These are phyloP conservation scores for Magallana angulata DNA, from an alignment of 1,140 invertebrate species.

Conservation along the genomic window DNA sequence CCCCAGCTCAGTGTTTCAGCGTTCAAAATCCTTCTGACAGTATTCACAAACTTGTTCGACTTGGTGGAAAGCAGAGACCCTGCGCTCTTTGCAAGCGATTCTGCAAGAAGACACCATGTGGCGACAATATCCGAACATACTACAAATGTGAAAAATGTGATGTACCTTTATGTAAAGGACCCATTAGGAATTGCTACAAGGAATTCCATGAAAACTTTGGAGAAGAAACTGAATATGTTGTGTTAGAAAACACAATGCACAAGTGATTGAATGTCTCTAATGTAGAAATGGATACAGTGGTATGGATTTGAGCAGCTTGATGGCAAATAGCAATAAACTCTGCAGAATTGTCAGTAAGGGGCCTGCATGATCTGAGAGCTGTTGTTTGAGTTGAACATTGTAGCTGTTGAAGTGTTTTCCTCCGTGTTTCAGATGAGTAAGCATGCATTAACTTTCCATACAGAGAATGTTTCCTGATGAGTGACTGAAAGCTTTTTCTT, in stretches of 20 bases:
- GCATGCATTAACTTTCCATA: background rate
- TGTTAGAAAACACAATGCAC: constrained; percentile 25
- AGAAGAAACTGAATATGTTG: constrained; percentile 27
- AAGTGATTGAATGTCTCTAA: background rate
- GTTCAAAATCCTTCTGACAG: constrained; percentile 11
- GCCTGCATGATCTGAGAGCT: constrained; percentile 17
- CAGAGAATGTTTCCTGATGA: constrained; percentile 35
- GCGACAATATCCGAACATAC: constrained; percentile 38
- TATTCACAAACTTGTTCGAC: constrained; percentile 21
- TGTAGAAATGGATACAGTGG: background rate
- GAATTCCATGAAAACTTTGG: constrained; percentile 34
- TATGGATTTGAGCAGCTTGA: too few species aligned
- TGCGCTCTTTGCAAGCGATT: constrained; percentile 38
- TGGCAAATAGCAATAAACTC: too few species aligned
- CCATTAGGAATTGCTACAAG: constrained; percentile 42
- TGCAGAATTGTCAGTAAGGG: background rate
- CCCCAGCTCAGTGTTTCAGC: background rate
- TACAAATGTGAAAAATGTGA: constrained; percentile 51
- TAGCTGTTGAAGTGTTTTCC: constrained; percentile 5
- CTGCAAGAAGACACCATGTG: constrained; percentile 47
- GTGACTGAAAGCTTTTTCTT: constrained; percentile 37
- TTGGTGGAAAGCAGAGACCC: constrained; percentile 36
- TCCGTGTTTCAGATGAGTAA: constrained; percentile 11
- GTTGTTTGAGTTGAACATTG: background rate
- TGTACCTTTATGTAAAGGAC: constrained; percentile 43